Conservation (phyloP, 2,888 invertebrate species). For the Drosophila phalerata region DNA sequence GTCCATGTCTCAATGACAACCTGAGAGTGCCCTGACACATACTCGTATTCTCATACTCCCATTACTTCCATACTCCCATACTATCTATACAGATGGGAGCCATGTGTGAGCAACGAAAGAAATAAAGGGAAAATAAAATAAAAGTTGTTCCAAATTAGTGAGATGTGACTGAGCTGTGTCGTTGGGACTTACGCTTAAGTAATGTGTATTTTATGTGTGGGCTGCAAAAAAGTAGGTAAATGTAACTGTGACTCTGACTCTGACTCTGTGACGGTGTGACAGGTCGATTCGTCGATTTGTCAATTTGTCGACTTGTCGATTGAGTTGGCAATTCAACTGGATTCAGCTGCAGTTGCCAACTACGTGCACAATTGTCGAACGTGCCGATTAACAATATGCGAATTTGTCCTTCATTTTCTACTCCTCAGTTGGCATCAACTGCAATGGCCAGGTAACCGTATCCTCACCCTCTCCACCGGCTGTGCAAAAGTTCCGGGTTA, state of each 20-base stretch:
- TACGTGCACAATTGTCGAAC: conserved; percentile 78
- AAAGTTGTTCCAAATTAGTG: conserved; percentile 81
- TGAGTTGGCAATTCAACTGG: conserved; percentile 68
- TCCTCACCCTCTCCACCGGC: conserved; percentile 78
- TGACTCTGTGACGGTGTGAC: conserved; percentile 31
- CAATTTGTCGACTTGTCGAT: conserved; percentile 42
- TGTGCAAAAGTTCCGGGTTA: conserved; percentile 92
- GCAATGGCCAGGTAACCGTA: conserved; percentile 27
- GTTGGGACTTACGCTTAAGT: conserved; percentile 75
- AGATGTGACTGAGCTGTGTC: conserved; percentile 76
- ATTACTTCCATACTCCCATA: background rate
- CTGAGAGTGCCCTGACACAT: conserved; percentile 71
- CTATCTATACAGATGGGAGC: conserved; percentile 35
- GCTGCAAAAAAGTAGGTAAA: conserved; percentile 72
- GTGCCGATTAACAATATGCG: conserved; percentile 75
- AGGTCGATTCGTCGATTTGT: conserved; percentile 47
- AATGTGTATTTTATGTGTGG: conserved; percentile 81
- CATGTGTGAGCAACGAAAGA: conserved; percentile 47
- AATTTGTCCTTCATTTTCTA: conserved; percentile 40
- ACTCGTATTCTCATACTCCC: conserved; percentile 25
- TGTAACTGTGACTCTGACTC: conserved; percentile 35
- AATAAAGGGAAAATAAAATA: conserved; percentile 46
- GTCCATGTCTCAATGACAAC: conserved; percentile 80
- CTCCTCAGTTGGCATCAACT: conserved; percentile 31
- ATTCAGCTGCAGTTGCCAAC: conserved; percentile 64